phyloP scores from a whole-genome alignment of 1,140 invertebrate genomes.

The Zaprionus davidi region DNA sequence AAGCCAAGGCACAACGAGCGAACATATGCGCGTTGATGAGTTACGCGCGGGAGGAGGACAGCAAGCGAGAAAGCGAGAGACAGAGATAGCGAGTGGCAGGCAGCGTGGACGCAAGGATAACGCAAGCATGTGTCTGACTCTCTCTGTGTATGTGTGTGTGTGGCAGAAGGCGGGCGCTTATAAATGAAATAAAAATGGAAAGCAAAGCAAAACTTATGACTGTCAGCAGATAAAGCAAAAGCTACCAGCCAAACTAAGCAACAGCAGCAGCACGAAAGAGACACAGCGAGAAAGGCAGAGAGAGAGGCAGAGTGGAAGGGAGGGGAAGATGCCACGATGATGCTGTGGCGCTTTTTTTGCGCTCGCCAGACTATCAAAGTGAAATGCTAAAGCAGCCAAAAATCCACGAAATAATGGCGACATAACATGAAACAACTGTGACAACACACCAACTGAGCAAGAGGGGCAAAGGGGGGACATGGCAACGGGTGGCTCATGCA shows the following conservation, averaged over 20 bases:
- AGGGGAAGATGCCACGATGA: constrained; percentile 4
- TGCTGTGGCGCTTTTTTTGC: constrained; percentile 17
- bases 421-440: constrained; percentile 81
- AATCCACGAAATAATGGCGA: constrained; percentile 82
- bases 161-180: constrained; percentile 36
- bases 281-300: background rate
- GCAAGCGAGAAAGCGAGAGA: background rate
- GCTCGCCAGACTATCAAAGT: constrained; percentile 72
- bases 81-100: background rate
- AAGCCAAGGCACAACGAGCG: constrained; percentile 38
- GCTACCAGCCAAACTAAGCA: constrained; percentile 58
- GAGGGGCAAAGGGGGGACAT: background rate
- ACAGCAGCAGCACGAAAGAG: constrained; percentile 14
- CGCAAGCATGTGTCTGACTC: constrained; percentile 6
- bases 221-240: constrained; percentile 80
- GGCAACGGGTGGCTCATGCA: constrained; percentile 26
- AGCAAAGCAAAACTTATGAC: constrained; percentile 82
- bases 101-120: constrained; percentile 28
- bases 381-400: constrained; percentile 82
- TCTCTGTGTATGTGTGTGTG: background rate
- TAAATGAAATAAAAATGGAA: constrained; percentile 79
- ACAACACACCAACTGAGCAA: constrained; percentile 40
- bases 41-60: constrained; percentile 40
- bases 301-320: constrained; percentile 4
- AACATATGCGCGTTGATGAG: constrained; percentile 81